Evolutionary conservation across 2,797 vertebrate species (phyloP), one percentile per base, ranked within the genome.

Genomic region (Anas capensis): DNA sequence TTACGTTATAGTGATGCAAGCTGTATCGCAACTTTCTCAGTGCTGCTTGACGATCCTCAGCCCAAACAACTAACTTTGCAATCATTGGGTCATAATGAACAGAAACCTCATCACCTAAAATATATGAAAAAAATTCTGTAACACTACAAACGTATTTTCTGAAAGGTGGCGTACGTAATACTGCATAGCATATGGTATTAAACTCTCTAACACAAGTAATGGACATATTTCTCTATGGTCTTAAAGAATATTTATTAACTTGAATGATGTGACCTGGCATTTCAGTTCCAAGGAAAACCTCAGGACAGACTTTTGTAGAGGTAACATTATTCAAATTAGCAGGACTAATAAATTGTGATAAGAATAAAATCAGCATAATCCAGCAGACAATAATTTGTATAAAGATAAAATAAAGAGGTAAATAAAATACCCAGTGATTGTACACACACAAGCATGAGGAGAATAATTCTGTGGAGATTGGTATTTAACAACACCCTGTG

Each of bases 21-120:
- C 98, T 98, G 97, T 98, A 99, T 14, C 98, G 97, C 90, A 99
- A 97, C 93, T 98, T 99, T 53, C 98, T 98, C 92, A 99, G 97
- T 8, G 99, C 99, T 8, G 99, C 98, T 17, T 96, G 97, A 6
- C 99, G 98, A 95, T 99, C 98, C 78, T 99, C 98, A 7, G 98
- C 99, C 99, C 99, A 99, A 10, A 99, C 99, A 10, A 99, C 99
- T 2, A 99, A 98, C 93, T 99, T 99, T 6, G 99, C 99, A n/a
- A 99, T 99, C 99, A 99, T 99, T 6, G 99, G 99, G 90, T 99
- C 99, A 15, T 99, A 99, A 86, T 99, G 98, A 65, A 98, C 98
- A 0, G 99, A 99, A 82, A 99, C 99, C 64, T 99, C 99, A 64
- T 99, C 99, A 71, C 99, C 99, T 99, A 73, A 62, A 96, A 95